Base-by-base conservation (phyloP, 2,888 invertebrate genomes). In the Microctonus brassicae region DNA sequence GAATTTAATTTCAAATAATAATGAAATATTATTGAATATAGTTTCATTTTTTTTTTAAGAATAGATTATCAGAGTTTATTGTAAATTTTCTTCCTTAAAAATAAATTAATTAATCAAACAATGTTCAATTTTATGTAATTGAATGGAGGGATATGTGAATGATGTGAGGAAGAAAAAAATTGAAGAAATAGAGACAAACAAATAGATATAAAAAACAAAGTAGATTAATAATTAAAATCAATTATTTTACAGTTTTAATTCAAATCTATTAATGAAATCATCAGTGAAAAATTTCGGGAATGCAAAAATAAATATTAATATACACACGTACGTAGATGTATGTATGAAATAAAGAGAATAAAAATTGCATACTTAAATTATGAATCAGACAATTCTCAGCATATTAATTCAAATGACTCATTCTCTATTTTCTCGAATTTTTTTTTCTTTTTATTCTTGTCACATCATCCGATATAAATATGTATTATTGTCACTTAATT, bases 401-500 rank as follows among this genome's bases (percentile, higher is more conserved):
- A 47, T 55, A 6, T 26, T 9, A 55, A n/a, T n/a, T n/a, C n/a
- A n/a, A 6, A 55, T 55, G 26, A 55, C n/a, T 13, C 26, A 47
- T 17, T 64, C 13, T 65, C 7, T 60, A n/a, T 53, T 72, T 58
- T 34, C n/a, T n/a, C n/a, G n/a, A n/a, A n/a, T 22, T 58, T 57
- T 42, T 34, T 61, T 65, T 26, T 22, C 42, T 72, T n/a, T 62
- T 34, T 42, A 61, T 20, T 33, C 34, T 22, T 13, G 22, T 53
- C 33, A 60, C 20, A 66, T 57, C 55, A 62, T 62, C 26, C 47
- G 9, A 22, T 62, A 39, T 60, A 55, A 52, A 34, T 29, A 29
- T 34, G 10, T 62, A 42, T 72, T 57, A 76, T 73, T 60, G 57
- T 42, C 57, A 70, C 57, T 55, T 76, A 72, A 73, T 65, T 72